Percentiles rank a stretch among this genome's conserved stretches.
Evolutionary conservation across 53 echinoderm and acorn worm species (phyloP).

Genomic region (Paelopatides confundens): DNA sequence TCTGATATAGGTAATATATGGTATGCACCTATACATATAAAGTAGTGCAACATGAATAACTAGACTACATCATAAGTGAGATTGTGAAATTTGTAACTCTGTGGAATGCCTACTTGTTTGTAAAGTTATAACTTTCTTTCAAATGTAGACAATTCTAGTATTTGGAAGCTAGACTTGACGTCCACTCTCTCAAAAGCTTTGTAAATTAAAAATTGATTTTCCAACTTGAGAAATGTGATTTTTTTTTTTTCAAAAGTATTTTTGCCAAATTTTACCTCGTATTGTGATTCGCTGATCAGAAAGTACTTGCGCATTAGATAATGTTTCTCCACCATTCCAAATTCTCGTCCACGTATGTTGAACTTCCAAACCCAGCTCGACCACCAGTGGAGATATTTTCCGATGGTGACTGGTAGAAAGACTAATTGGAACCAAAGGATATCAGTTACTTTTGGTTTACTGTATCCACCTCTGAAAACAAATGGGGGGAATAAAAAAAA

Average conservation of each 20-base stretch:
- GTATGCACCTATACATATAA: too few species aligned
- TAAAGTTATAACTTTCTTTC: too few species aligned
- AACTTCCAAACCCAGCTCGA: slow-evolving; percentile 89
- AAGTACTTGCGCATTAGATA: slow-evolving; percentile 83
- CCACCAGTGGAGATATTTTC: slow-evolving; percentile 79
- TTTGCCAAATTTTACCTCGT: slow-evolving; percentile 64
- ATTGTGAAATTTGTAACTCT: too few species aligned
- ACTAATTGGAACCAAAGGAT: slow-evolving; percentile 90
- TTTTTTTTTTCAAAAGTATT: too few species aligned
- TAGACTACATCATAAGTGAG: too few species aligned
- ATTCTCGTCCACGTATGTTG: slow-evolving; percentile 67
- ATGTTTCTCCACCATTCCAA: slow-evolving; percentile 90
- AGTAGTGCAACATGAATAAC: too few species aligned
- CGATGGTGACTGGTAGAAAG: slow-evolving; percentile 77
- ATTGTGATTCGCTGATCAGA: slow-evolving; percentile 71
- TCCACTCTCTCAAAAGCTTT: too few species aligned
- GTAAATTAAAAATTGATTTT: not conserved
- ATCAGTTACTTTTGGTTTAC: slow-evolving; percentile 85
- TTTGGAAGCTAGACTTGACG: too few species aligned
- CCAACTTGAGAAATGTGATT: too few species aligned
- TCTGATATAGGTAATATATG: too few species aligned
- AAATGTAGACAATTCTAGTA: too few species aligned
- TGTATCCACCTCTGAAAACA: slow-evolving; percentile 80
- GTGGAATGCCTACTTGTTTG: too few species aligned
- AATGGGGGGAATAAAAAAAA: slow-evolving; percentile 23